Evolutionary conservation across 2,113 vertebrate genomes (phyloP), one percentile per base, ranked within the genome.

Genomic region (Cisticola juncidis): DNA sequence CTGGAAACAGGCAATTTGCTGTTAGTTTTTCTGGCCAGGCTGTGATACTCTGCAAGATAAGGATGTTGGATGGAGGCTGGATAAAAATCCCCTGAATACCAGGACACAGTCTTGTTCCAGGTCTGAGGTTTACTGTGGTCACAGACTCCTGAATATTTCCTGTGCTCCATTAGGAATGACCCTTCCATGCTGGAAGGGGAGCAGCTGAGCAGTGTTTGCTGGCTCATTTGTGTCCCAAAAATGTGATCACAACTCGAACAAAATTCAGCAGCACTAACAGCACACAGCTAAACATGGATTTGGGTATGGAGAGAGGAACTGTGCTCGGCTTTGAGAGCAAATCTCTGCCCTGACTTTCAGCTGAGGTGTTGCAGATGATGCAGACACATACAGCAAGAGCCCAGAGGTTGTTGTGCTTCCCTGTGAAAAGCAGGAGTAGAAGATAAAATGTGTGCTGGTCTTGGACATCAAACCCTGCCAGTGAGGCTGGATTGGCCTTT

Each of bases 1-100:
- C 81, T 96, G 60, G 79, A 86, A 82, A 64, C 61, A 92, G 61
- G 94, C 94, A 88, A 28, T 79, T 64, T 94, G 92, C 72, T 56
- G 72, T 76, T 70, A 57, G 53, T 84, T 87, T 62, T 94, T 91
- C 86, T 35, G 1, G 50, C 70, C 81, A 74, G 40, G 42, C 87
- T 88, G 9, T 62, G 72, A 79, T 86, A 20, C 25, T 76, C 44
- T 78, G 62, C 28, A 28, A 77, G 90, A 95, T 82, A 92, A 94
- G 66, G 56, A 26, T 33, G 54, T 65, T 64, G 88, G 58, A 44
- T 40, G 35, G 86, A 92, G 47, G 38, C 60, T 18, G 53, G 69
- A 84, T 28, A 81, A 26, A 84, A 81, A 77, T 65, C 53, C 29
- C 56, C 38, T 35, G n/a, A 60, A 35, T 38, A 56, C 14, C 48